Conservation (phyloP, 2,113 vertebrate genomes). For the Cyanocitta stelleri region DNA sequence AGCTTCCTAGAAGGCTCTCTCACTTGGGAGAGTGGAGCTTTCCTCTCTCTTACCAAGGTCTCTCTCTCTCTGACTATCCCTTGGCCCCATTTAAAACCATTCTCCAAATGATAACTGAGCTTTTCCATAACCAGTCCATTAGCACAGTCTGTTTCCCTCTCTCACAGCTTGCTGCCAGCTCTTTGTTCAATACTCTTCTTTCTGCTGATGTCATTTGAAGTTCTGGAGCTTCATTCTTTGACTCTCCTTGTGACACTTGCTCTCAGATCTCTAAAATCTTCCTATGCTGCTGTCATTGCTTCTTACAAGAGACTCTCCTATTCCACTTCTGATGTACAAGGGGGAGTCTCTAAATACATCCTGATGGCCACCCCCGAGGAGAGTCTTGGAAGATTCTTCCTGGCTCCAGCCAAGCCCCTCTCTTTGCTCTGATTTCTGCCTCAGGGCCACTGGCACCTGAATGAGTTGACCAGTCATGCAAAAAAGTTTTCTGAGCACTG, state of each 20-base stretch:
- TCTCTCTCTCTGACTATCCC: neutral
- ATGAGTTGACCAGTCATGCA: neutral
- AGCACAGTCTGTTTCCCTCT: neutral
- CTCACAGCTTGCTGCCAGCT: neutral
- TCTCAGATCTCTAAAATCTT: neutral
- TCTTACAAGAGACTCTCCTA: neutral
- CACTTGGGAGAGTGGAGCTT: neutral
- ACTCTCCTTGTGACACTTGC: neutral
- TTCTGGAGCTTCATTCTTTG: neutral
- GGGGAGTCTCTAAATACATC: neutral
- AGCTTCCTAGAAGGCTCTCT: neutral
- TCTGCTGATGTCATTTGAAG: neutral
- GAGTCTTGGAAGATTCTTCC: neutral
- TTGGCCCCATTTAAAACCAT: neutral
- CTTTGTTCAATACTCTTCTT: neutral
- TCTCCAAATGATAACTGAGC: neutral
- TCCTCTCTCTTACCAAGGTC: neutral
- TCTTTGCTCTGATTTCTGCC: neutral
- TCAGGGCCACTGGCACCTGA: neutral
- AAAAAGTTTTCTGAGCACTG: neutral
- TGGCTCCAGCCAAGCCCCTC: neutral
- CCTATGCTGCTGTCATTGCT: neutral
- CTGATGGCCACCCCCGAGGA: neutral
- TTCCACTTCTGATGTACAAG: neutral
- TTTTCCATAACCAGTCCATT: neutral